Evolutionary conservation across 2,113 vertebrate genomes (phyloP), one percentile per base, ranked within the genome.

Genomic region (Xiphias gladius): DNA sequence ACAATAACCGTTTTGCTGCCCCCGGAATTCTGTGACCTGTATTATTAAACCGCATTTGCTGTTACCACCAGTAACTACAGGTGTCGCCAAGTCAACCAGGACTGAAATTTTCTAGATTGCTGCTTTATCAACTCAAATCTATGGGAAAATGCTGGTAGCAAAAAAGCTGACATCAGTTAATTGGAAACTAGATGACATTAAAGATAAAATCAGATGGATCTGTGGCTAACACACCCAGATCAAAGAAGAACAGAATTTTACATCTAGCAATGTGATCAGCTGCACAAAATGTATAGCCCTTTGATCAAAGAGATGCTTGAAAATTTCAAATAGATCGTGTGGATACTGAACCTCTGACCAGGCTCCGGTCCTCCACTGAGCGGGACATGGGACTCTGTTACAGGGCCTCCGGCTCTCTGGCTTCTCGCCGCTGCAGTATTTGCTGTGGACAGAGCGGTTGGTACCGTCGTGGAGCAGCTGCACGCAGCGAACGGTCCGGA

Each of bases 381-480:
- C 94, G 0, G 97, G 97, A 80, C 98, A 99, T 0, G 96, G 94
- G 0, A 66, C 48, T 0, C 97, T 90, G 91, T 96, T 98, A 52
- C 98, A 99, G 0, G 97, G 86, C 43, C 95, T 61, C 1, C 97
- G 96, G 88, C 91, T 97, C 89, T 99, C 98, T 0, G 98, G 97
- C 7, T 97, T 97, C 12, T 97, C 96, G 0, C 96, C 96, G 0
- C 90, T 80, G 59, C 98, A 99, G 90, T 97, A 96, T 81, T 98
- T 99, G 96, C 94, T 97, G 66, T 97, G 97, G 7, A 99, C 92
- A 0, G 98, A 99, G 86, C 96, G 97, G 90, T 97, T 98, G 65
- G 94, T 88, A 11, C 96, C 95, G 0, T 97, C 96, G 0, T 94
- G 95, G 0, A 97, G 96, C 0, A 94, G 93, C 80, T 99, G 98